Evolutionary conservation across 2,888 invertebrate species (phyloP).

Genomic region (Cephonodes hylas): DNA sequence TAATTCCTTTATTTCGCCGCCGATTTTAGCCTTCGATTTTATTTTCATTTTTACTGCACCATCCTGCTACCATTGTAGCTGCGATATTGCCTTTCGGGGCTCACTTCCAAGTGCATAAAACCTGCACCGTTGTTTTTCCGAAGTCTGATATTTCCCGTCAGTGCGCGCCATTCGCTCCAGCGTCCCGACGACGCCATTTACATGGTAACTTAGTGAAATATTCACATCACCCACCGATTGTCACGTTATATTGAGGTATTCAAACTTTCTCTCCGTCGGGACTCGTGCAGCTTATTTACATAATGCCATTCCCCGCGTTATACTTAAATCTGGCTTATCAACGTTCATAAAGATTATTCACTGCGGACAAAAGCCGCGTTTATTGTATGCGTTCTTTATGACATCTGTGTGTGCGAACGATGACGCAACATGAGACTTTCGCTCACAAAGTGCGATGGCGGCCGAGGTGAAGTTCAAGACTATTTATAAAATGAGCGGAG

Average conservation of each 20-base stretch:
- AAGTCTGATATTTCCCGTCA: slow-evolving; percentile 53
- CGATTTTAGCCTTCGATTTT: slow-evolving; percentile 41
- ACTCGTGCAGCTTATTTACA: slow-evolving; percentile 71
- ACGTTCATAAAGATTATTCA: slow-evolving; percentile 42
- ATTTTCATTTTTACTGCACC: slow-evolving; percentile 58
- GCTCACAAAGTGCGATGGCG: slow-evolving; percentile 56
- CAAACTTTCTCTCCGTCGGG: slow-evolving; percentile 66
- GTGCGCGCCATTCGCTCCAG: slow-evolving; percentile 49
- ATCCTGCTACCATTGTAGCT: slow-evolving; percentile 58
- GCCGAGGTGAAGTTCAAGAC: slow-evolving; percentile 78
- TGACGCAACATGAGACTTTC: slow-evolving; percentile 63
- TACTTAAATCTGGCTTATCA: slow-evolving; percentile 53
- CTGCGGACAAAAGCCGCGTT: slow-evolving; percentile 35
- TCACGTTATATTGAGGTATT: slow-evolving; percentile 75
- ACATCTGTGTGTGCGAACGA: slow-evolving; percentile 32
- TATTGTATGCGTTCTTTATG: slow-evolving; percentile 22
- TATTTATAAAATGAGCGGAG: slow-evolving; percentile 75
- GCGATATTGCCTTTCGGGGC: slow-evolving; percentile 60
- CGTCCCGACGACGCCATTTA: slow-evolving; percentile 57
- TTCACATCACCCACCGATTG: slow-evolving; percentile 73
- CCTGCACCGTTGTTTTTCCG: slow-evolving; percentile 58
- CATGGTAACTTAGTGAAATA: slow-evolving; percentile 74
- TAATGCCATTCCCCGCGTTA: slow-evolving; percentile 63
- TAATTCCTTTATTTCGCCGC: slow-evolving; percentile 55
- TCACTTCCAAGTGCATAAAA: slow-evolving; percentile 51